Evolutionary conservation across 2,888 invertebrate species (phyloP).

Genomic region (Prosapia bicincta): DNA sequence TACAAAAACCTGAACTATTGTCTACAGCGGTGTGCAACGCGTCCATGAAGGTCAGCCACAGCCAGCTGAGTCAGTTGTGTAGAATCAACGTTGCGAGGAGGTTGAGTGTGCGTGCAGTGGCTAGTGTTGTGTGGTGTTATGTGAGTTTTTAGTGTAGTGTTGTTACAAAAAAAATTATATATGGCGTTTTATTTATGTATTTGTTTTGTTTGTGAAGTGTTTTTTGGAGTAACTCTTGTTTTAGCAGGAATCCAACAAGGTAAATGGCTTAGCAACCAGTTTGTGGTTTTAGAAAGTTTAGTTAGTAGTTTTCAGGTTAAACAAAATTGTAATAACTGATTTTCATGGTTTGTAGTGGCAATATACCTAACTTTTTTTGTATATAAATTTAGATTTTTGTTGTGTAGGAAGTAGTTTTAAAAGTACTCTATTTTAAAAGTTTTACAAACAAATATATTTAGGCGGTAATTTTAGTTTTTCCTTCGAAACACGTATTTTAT

Average conservation of each 20-base stretch:
- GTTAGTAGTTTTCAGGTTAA: neutral
- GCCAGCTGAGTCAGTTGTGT: neutral
- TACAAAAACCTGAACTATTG: neutral
- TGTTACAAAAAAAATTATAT: neutral
- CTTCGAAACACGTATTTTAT: no score
- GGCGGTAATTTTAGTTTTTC: no score
- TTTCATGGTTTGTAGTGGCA: no score
- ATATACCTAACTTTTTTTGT: no score
- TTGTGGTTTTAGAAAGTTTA: neutral
- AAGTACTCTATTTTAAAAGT: no score
- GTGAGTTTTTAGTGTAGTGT: neutral
- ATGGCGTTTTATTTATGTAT: neutral
- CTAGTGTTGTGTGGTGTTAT: neutral
- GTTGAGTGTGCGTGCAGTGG: neutral
- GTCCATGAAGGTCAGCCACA: neutral
- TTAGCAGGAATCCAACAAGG: neutral
- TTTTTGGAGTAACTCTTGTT: neutral
- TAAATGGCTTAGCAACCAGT: no score
- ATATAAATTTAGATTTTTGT: no score
- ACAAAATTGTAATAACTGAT: no score
- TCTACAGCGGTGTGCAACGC: neutral
- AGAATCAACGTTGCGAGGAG: neutral
- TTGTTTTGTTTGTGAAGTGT: neutral
- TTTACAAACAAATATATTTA: no score
- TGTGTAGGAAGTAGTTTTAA: no score